Base-by-base conservation (phyloP, 2,888 invertebrate species). In the Bugula neritina region DNA sequence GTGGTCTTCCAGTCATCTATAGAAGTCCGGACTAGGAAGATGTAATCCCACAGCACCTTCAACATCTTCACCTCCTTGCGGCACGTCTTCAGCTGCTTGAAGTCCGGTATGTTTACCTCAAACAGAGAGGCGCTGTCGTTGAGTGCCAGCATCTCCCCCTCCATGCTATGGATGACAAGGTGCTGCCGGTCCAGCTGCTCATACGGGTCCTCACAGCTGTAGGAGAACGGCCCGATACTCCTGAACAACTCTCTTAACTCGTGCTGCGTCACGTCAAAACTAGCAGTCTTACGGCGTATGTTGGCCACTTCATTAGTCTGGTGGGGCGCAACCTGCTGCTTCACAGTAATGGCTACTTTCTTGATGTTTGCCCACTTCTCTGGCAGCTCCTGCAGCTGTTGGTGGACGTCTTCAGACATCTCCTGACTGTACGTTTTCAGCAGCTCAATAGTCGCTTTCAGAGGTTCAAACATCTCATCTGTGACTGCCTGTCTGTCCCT, bases 1-100 rank as follows among this genome's bases (percentile, higher is more conserved):
- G 96, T 96, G 0, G 92, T 94, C 84, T 96, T 96, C 97, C 97
- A 97, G 81, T 95, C 94, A 79, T 94, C 92, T 71, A 97, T 93
- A 80, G 92, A 91, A 1, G 93, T 92, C 77, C 90, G 89, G 1
- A 97, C 94, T 76, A 95, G 93, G 80, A 89, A 88, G 13, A 92
- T 90, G 82, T 96, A 95, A 86, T 97, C 96, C 97, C 97, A 97
- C 17, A 97, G 88, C 89, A 93, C 92, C 90, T 94, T 82, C n/a
- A 85, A 78, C 70, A 85, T 74, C 78, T 90, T 88, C 73, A 96
- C 85, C 84, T 97, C 97, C 81, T 92, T 92, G 75, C 95, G 88
- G 80, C 96, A 96, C 83, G 94, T 93, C 80, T 91, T 93, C 71
- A 97, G 84, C 74, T 92, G 88, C 81, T 95, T 96, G 81, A 95